These are phyloP conservation scores for Halcyon senegalensis DNA, from an alignment of 2,113 vertebrate genomes.

Conservation along the genomic window DNA sequence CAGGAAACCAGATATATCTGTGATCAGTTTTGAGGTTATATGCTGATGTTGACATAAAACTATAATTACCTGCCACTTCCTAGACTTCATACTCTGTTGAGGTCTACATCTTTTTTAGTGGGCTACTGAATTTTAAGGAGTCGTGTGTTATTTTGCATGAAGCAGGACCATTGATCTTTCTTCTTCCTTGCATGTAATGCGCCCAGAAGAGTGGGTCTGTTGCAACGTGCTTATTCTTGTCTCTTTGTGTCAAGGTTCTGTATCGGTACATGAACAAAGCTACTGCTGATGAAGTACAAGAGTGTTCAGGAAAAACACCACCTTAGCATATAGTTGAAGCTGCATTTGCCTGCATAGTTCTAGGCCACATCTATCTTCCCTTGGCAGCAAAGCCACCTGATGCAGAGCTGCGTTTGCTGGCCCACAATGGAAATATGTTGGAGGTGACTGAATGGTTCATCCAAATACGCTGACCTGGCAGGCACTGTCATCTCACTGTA, in stretches of 20 bases:
- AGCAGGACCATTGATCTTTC: not conserved
- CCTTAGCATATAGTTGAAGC: not conserved
- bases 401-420: not conserved
- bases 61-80: not conserved
- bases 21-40: not conserved
- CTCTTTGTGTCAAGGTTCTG: not conserved
- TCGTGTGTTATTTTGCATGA: not conserved
- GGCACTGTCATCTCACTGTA: not conserved
- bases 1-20: not conserved
- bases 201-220: not conserved
- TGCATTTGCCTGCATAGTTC: not conserved
- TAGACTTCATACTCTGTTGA: not conserved
- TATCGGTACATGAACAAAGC: not conserved
- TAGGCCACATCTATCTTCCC: constrained; percentile 1
- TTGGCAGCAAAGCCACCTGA: not conserved
- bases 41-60: not conserved
- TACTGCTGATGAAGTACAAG: not conserved
- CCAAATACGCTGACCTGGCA: constrained; percentile 37
- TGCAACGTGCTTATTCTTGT: not conserved
- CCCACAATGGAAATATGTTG: not conserved
- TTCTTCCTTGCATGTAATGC: not conserved
- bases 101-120: not conserved
- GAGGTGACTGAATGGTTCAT: not conserved
- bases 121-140: not conserved
- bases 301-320: not conserved